phyloP scores from a whole-genome alignment of 2,113 vertebrate genomes.

The Chaetorhynchus papuensis region DNA sequence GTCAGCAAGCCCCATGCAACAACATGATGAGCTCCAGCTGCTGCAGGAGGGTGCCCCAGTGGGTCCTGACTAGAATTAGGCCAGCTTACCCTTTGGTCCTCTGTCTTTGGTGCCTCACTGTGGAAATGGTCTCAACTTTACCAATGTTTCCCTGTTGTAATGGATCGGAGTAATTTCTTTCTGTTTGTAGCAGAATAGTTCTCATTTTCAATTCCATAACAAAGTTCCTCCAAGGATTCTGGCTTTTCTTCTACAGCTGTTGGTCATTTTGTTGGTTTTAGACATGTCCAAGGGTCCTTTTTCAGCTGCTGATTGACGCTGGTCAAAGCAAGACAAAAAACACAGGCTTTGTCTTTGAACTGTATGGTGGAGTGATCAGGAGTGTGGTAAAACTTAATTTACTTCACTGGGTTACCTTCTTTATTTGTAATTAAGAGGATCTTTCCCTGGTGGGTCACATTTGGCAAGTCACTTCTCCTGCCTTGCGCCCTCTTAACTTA shows the following conservation, averaged over 20 bases:
- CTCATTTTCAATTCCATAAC: background rate
- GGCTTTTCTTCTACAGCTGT: background rate
- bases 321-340: background rate
- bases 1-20: background rate
- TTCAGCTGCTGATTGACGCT: background rate
- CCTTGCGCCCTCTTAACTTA: background rate
- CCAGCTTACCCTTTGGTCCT: background rate
- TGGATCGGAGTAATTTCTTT: background rate
- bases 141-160: background rate
- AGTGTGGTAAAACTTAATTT: background rate
- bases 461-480: background rate
- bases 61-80: background rate
- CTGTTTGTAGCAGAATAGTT: background rate
- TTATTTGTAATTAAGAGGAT: background rate
- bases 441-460: background rate
- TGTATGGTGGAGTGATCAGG: background rate
- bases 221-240: background rate
- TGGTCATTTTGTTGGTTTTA: background rate
- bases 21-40: background rate
- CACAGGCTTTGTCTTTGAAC: background rate
- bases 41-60: background rate
- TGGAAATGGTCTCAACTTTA: background rate
- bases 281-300: background rate
- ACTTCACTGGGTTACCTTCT: background rate
- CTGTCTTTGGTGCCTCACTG: rapidly evolving